These are phyloP conservation scores for Anoncus sp. DNA, from an alignment of 2,888 invertebrate genomes.

Conservation along the genomic window DNA sequence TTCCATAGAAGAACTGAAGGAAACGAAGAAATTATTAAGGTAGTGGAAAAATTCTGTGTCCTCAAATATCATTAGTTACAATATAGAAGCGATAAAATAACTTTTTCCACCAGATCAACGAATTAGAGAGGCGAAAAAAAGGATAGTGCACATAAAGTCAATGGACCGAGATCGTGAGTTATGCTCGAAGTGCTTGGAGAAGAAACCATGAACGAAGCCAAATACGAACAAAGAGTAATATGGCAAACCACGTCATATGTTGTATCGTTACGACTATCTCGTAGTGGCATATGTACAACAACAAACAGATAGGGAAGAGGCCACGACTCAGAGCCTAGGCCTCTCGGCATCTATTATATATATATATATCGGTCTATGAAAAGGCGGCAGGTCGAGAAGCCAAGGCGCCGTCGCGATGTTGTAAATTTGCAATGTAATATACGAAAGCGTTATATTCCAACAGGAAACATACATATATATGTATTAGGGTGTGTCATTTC, in stretches of 20 bases:
- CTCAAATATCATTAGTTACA: no score
- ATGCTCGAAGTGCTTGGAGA: slow-evolving; percentile 31
- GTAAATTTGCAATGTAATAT: slow-evolving; percentile 54
- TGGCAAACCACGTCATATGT: not conserved
- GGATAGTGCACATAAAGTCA: slow-evolving; percentile 6
- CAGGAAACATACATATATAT: slow-evolving; percentile 24
- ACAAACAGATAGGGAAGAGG: not conserved
- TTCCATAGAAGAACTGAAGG: no score
- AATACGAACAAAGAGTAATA: slow-evolving; percentile 36
- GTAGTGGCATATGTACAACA: no score
- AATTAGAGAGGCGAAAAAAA: no score
- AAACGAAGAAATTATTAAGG: no score
- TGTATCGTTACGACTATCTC: slow-evolving; percentile 5
- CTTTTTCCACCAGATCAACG: no score
- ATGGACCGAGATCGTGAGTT: slow-evolving; percentile 29
- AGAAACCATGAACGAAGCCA: slow-evolving; percentile 21
- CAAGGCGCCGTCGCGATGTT: slow-evolving; percentile 19
- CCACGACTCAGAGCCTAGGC: slow-evolving; percentile 14
- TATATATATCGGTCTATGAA: slow-evolving; percentile 23
- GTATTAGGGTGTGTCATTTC: no score
- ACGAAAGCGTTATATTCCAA: slow-evolving; percentile 50
- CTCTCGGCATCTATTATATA: slow-evolving; percentile 10
- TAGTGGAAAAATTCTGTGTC: no score
- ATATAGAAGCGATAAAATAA: no score
- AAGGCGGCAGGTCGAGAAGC: not conserved